Conservation (phyloP, 2,797 vertebrate genomes). For the Caiman crocodilus region DNA sequence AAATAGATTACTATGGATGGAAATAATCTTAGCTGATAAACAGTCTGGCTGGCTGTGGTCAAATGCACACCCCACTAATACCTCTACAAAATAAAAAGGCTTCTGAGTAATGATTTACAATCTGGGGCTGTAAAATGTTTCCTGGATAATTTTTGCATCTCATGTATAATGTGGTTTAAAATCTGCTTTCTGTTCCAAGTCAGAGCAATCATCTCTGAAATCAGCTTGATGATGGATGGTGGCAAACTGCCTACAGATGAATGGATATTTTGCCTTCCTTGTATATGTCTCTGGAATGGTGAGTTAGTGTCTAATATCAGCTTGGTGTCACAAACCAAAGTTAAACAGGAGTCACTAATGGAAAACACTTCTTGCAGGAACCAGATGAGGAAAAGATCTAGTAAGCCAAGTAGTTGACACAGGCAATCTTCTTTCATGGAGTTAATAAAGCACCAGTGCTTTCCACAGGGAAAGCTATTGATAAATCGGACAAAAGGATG, state of each 20-base stretch:
- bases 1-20: constrained; percentile 35
- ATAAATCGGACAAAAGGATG: neutral
- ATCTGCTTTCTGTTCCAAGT: constrained; percentile 42
- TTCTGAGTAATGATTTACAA: constrained; percentile 47
- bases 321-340: constrained; percentile 31
- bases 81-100: constrained; percentile 40
- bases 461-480: neutral
- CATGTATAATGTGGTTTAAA: constrained; percentile 46
- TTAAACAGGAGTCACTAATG: neutral
- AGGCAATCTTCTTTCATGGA: neutral
- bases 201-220: constrained; percentile 48
- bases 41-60: constrained; percentile 32
- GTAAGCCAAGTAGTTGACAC: neutral
- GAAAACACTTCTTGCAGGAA: constrained; percentile 4
- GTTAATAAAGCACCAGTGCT: neutral
- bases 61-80: constrained; percentile 28
- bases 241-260: constrained; percentile 19
- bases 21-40: constrained; percentile 29
- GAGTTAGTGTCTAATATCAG: constrained; percentile 39
- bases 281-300: neutral
- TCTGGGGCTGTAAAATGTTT: constrained; percentile 42
- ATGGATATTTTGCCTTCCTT: constrained; percentile 38
- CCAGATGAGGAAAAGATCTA: neutral
- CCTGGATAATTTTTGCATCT: constrained; percentile 54
- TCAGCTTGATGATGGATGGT: constrained; percentile 19